phyloP scores from a whole-genome alignment of 2,113 vertebrate species.

The Bungarus multicinctus region DNA sequence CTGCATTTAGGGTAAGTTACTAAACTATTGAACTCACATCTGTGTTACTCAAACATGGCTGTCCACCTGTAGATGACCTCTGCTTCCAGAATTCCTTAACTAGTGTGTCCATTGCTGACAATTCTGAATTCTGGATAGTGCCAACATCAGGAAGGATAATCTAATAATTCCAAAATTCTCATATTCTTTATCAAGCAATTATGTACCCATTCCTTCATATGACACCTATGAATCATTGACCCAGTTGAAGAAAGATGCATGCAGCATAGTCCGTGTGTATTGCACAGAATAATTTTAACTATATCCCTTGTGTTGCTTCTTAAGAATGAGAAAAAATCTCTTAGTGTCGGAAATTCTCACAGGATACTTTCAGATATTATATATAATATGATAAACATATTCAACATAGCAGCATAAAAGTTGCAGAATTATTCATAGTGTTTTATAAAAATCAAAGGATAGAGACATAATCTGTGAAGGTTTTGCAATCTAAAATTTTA shows the following conservation, averaged over 20 bases:
- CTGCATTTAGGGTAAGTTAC: slow-evolving; percentile 90
- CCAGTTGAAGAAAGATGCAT: background rate
- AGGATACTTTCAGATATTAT: background rate
- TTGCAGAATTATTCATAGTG: background rate
- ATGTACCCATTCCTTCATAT: background rate
- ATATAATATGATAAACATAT: background rate
- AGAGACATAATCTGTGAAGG: background rate
- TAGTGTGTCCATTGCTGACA: background rate
- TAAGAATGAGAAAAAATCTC: background rate
- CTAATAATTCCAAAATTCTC: rapidly evolving
- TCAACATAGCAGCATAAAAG: background rate
- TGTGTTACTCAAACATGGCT: background rate
- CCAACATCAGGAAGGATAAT: background rate
- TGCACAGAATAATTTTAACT: background rate
- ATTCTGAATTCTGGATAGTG: background rate
- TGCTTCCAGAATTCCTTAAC: background rate
- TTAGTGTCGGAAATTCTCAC: background rate
- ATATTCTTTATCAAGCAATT: background rate
- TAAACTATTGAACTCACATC: background rate
- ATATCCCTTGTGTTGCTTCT: background rate
- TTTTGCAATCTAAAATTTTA: background rate
- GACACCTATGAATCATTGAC: background rate
- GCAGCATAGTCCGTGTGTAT: background rate
- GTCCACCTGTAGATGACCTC: background rate
- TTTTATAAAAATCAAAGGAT: background rate